These are phyloP conservation scores for Dendrolimus kikuchii DNA, from an alignment of 1,140 invertebrate species.

Conservation along the genomic window DNA sequence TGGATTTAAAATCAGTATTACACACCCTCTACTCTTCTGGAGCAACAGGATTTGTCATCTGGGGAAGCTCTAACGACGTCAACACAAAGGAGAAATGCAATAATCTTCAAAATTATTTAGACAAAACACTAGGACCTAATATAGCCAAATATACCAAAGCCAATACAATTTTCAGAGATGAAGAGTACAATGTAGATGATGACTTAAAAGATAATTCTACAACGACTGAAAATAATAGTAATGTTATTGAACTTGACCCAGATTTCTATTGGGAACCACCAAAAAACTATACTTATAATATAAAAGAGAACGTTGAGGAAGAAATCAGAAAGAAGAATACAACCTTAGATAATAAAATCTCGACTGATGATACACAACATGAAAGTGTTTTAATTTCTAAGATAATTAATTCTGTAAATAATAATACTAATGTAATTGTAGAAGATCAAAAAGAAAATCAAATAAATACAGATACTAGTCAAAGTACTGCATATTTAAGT, in stretches of 20 bases:
- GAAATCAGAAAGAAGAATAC: conserved; percentile 30
- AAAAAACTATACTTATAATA: conserved; percentile 33
- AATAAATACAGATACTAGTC: not conserved
- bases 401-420: too few relatives aligned
- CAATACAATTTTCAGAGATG: conserved; percentile 15
- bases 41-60: conserved; percentile 78
- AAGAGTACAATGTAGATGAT: not conserved
- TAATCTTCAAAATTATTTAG: conserved; percentile 74
- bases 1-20: conserved; percentile 73
- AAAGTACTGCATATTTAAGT: not conserved
- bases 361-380: conserved; percentile 3
- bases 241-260: conserved; percentile 22
- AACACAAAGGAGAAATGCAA: conserved; percentile 77
- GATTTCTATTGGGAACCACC: conserved; percentile 33
- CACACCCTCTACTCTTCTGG: conserved; percentile 70
- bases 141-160: conserved; percentile 49
- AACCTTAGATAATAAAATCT: conserved; percentile 8
- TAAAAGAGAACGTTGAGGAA: conserved; percentile 32
- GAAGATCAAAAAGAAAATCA: too few relatives aligned
- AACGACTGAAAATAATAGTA: conserved; percentile 8
- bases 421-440: too few relatives aligned
- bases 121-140: conserved; percentile 75
- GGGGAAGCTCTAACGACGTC: conserved; percentile 82
- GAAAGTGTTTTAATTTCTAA: conserved; percentile 15
- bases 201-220: conserved; percentile 3